phyloP scores from a whole-genome alignment of 2,888 invertebrate genomes.

The Morpho helenor region DNA sequence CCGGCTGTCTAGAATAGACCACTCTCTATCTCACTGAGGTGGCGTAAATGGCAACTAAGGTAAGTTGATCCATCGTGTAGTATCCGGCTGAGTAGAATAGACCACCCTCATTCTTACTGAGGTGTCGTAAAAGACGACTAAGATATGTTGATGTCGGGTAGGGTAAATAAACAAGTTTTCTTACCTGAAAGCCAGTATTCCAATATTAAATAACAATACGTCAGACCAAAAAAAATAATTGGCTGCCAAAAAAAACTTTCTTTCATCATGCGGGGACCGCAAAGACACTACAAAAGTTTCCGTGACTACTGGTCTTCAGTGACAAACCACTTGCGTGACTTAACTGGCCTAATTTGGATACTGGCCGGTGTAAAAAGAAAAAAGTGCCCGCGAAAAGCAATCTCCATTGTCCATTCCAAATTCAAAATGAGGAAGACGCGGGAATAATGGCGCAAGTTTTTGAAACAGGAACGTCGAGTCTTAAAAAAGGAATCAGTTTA shows the following conservation, averaged over 20 bases:
- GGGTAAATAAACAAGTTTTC: too few relatives aligned
- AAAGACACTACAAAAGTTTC: conserved; percentile 7
- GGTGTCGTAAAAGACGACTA: too few relatives aligned
- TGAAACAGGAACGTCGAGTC: conserved; percentile 72
- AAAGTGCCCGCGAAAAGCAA: conserved; percentile 47
- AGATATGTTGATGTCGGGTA: too few relatives aligned
- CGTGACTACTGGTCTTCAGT: conserved; percentile 61
- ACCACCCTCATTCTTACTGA: too few relatives aligned
- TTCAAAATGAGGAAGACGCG: conserved; percentile 73
- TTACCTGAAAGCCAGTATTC: too few relatives aligned
- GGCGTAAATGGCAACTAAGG: too few relatives aligned
- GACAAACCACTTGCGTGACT: conserved; percentile 59
- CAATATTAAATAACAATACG: neutral
- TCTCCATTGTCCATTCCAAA: conserved; percentile 69
- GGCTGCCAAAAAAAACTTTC: conserved; percentile 4
- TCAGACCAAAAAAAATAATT: conserved; percentile 6
- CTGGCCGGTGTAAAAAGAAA: conserved; percentile 37
- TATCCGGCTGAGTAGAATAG: too few relatives aligned
- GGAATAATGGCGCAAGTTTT: conserved; percentile 70
- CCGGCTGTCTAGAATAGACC: too few relatives aligned
- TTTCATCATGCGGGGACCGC: conserved; percentile 6
- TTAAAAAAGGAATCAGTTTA: conserved; percentile 72
- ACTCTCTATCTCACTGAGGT: too few relatives aligned
- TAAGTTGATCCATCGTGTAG: too few relatives aligned
- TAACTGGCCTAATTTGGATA: conserved; percentile 58